Conservation (phyloP, 2,797 vertebrate genomes). For the Lepus oiostolus region DNA sequence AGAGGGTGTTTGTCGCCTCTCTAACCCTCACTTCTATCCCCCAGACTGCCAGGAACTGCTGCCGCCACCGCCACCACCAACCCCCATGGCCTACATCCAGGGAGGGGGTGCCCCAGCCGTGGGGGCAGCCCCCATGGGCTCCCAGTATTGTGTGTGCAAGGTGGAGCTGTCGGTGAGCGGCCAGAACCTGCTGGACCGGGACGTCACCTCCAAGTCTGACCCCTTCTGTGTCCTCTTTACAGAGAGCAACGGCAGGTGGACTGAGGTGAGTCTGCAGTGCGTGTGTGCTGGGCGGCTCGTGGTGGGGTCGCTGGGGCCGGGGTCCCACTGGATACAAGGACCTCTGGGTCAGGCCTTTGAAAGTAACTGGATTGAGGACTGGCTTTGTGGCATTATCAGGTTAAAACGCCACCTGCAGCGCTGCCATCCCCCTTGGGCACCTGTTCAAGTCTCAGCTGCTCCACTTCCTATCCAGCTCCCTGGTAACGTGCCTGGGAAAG, state of each 20-base stretch:
- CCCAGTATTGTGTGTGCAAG: conserved; percentile 95
- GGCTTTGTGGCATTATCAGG: too few species aligned
- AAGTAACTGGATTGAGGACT: not conserved
- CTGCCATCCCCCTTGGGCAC: too few species aligned
- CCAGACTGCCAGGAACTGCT: conserved; percentile 88
- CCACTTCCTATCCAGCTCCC: too few species aligned
- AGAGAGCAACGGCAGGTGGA: conserved; percentile 95
- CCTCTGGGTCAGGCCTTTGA: not conserved
- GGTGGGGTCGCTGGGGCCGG: not conserved
- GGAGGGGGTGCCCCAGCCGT: conserved; percentile 76
- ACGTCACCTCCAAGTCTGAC: conserved; percentile 98
- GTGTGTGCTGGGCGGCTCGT: accelerated
- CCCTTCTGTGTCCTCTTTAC: conserved; percentile 98
- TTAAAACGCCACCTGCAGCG: too few species aligned
- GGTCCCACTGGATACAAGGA: not conserved
- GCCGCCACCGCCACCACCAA: not conserved
- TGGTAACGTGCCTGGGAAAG: too few species aligned
- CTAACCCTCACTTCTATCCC: not conserved
- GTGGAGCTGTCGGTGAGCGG: conserved; percentile 96
- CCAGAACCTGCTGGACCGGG: conserved; percentile 95
- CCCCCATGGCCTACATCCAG: conserved; percentile 94
- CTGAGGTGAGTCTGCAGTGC: conserved; percentile 91
- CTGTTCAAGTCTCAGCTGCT: too few species aligned
- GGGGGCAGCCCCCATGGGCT: conserved; percentile 85
- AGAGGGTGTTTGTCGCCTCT: not conserved